Base-by-base conservation (phyloP, 2,888 invertebrate species). In the Timandra comae region DNA sequence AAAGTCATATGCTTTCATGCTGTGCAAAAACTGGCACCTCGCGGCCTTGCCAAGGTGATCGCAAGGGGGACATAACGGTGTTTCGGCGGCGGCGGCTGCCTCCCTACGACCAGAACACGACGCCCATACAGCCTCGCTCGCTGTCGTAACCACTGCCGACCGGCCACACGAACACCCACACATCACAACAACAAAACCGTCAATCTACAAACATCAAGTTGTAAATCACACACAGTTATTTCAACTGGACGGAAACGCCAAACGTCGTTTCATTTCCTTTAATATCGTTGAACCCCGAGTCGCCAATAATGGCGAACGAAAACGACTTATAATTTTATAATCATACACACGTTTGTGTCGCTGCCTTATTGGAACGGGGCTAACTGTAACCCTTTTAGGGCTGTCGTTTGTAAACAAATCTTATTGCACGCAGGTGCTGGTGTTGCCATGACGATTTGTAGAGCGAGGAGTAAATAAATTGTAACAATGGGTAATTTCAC, bases 41-140 rank as follows among this genome's bases (percentile, higher is more conserved):
- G 71, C 81, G 84, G 84, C 85, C 85, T 85, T 85, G 85, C 71
- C 84, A 84, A 84, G 84, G 84, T 84, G 72, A 84, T 61, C 76
- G 77, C 79, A 80, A 76, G 71, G 75, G 78, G 81, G 81, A 73
- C 80, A 73, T 78, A 84, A 84, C 84, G 84, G 85, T 76, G 60
- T 56, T 46, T 46, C 58, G 53, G 63, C 57, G 65, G 66, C 72
- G 66, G 65, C 64, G 65, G 56, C 61, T 11, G 24, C 48, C 56
- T 63, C 55, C 59, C 55, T 54, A 40, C 37, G 52, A 35, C 47
- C 47, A 39, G 45, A 49, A 52, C 35, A 38, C 49, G 53, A 59
- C 49, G 43, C 48, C 48, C 42, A 54, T 49, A 61, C 56, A 50
- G 49, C n/a, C 49, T 57, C 57, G 66, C 49, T 30, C 35, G 44